Evolutionary conservation across 2,797 vertebrate genomes (phyloP).

Genomic region (Anolis apletophallus): DNA sequence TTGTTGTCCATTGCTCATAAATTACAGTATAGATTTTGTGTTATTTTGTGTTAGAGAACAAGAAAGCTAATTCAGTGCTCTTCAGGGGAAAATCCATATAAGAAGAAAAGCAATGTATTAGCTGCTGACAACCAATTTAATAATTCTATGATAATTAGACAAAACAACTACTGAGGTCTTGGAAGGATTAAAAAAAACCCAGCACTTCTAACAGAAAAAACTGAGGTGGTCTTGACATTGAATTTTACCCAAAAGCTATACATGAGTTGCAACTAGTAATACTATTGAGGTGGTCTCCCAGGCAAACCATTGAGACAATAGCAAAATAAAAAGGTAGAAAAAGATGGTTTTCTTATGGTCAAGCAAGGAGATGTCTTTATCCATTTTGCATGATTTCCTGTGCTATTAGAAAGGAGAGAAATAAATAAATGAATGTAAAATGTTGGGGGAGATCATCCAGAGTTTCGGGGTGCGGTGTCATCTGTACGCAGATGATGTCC

Average conservation of each 20-base stretch:
- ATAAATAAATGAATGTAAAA: too few relatives aligned
- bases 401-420: too few relatives aligned
- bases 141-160: constrained; percentile 52
- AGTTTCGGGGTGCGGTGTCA: too few relatives aligned
- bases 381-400: not conserved
- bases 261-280: not conserved
- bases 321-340: not conserved
- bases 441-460: too few relatives aligned
- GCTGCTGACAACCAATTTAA: constrained; percentile 46
- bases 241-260: not conserved
- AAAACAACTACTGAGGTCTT: constrained; percentile 35
- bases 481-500: too few relatives aligned
- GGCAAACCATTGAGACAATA: not conserved
- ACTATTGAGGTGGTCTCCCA: not conserved
- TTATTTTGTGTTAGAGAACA: constrained; percentile 44
- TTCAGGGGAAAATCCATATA: constrained; percentile 55
- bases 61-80: constrained; percentile 62
- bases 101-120: constrained; percentile 56
- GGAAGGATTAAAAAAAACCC: not conserved
- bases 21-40: constrained; percentile 68
- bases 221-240: not conserved
- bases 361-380: not conserved
- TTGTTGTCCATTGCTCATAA: constrained; percentile 68
- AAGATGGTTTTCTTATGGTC: not conserved
- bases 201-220: not conserved